Base-by-base conservation (phyloP, 2,888 invertebrate genomes). In the Buathra laborator region DNA sequence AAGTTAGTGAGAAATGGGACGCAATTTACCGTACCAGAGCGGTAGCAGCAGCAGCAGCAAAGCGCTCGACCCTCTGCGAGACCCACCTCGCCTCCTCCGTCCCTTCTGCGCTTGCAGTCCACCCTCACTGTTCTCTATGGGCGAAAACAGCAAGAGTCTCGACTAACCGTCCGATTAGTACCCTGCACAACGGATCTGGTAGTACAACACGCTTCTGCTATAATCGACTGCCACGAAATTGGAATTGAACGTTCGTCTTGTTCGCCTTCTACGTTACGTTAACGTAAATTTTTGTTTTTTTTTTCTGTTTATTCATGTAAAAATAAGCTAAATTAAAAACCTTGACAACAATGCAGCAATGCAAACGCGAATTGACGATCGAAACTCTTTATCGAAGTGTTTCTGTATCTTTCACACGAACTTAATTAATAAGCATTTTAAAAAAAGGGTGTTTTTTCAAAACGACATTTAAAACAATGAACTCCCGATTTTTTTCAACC, bases 1-100 rank as follows among this genome's bases (percentile, higher is more conserved):
- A 92, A 92, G 92, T 92, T 92, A 89, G 91, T 91, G 92, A 91
- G 92, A 92, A 92, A 92, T 90, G 92, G 92, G 90, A 92, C 90
- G 91, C 91, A 91, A 92, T 92, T 92, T 91, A 91, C 87, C 86
- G 88, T 87, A 85, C 85, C 76, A 83, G 84, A 74, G 59, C 56
- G 53, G 48, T 48, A 72, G 84, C 82, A 68, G 81, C 84, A 78
- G 78, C 87, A 79, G 86, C 83, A 66, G 79, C 81, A 74, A 88
- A 76, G 51, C 76, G 67, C 79, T 75, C 79, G 71, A 19, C 76
- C 79, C 75, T 79, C 76, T 48, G 67, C 71, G 66, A 56, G 68
- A 62, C 32, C 32, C 53, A 29, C 51, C 72, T 59, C 62, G 14
- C 44, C 67, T 48, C 81, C 37, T 37, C 16, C 68, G 67, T 43